These are phyloP conservation scores for Rhopalosiphum padi DNA, from an alignment of 1,140 invertebrate genomes.

Conservation along the genomic window DNA sequence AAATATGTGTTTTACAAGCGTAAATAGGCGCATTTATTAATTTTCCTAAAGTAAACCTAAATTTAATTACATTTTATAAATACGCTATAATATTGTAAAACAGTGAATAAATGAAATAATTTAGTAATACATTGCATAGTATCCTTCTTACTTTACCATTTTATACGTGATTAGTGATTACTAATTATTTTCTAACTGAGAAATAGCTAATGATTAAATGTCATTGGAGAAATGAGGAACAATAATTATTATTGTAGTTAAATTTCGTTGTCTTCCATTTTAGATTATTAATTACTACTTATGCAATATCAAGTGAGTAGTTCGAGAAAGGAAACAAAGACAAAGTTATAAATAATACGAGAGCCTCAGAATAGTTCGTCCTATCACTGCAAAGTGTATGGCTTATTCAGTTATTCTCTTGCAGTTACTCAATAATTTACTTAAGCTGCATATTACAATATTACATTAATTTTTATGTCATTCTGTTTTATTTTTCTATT, in stretches of 20 bases:
- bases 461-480: neutral
- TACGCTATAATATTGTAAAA: neutral
- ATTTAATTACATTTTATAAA: neutral
- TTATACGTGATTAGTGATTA: neutral
- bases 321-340: neutral
- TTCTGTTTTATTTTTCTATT: neutral
- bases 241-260: slow-evolving; percentile 28
- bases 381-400: neutral
- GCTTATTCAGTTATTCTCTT: neutral
- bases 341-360: slow-evolving; percentile 21
- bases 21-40: neutral
- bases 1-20: neutral
- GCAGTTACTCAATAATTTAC: neutral
- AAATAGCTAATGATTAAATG: neutral
- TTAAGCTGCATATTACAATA: neutral
- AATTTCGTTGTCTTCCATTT: slow-evolving; percentile 28
- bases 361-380: neutral
- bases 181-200: neutral
- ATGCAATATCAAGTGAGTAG: neutral
- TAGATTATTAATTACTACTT: slow-evolving; percentile 45
- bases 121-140: neutral
- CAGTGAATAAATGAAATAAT: neutral
- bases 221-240: neutral
- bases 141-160: neutral
- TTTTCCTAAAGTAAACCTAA: neutral